phyloP scores from a whole-genome alignment of 2,888 invertebrate species.

The Sesia apiformis region DNA sequence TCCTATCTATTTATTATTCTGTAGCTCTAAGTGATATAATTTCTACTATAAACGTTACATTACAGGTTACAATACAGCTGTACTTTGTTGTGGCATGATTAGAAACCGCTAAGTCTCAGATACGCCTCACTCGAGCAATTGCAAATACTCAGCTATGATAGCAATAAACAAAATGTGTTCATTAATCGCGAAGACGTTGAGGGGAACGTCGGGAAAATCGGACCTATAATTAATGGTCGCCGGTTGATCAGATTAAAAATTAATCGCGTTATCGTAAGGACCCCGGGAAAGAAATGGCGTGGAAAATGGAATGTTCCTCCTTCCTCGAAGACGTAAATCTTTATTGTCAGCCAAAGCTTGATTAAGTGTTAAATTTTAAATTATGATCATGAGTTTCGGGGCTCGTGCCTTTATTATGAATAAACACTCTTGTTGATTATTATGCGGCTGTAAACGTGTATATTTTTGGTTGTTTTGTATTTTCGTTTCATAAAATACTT shows the following conservation, averaged over 20 bases:
- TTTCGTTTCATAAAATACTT: no score
- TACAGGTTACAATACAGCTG: no score
- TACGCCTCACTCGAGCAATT: background rate
- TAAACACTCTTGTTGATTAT: background rate
- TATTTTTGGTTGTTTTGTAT: no score
- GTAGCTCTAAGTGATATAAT: no score
- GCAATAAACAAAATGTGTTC: constrained; percentile 25
- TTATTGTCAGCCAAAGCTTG: constrained; percentile 58
- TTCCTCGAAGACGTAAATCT: constrained; percentile 47
- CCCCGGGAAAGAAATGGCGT: constrained; percentile 44
- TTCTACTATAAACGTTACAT: no score
- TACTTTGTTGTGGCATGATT: no score
- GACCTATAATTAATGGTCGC: constrained; percentile 25
- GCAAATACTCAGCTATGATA: background rate
- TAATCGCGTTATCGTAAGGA: constrained; percentile 49
- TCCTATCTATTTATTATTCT: no score
- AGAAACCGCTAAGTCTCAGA: no score
- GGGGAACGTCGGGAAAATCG: constrained; percentile 2
- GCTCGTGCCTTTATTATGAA: background rate
- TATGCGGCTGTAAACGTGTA: background rate
- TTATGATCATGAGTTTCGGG: constrained; percentile 31
- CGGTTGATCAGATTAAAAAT: constrained; percentile 50
- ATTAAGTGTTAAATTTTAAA: constrained; percentile 69
- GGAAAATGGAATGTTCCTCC: constrained; percentile 52
- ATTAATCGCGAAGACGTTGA: constrained; percentile 21